These are phyloP conservation scores for Baryphthengus martii DNA, from an alignment of 2,113 vertebrate species.

Conservation along the genomic window DNA sequence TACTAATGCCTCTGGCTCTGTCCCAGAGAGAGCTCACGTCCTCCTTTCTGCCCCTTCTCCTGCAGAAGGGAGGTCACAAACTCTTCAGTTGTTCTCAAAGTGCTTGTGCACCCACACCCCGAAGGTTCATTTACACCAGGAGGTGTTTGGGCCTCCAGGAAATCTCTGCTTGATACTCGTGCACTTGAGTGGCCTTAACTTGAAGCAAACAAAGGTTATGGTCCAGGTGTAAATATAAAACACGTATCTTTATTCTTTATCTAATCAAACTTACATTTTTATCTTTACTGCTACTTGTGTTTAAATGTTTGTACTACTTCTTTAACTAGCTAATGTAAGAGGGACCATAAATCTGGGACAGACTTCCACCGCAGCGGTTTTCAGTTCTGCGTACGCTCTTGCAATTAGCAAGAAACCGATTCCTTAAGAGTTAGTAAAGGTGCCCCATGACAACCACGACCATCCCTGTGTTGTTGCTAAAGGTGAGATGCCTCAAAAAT, in stretches of 20 bases:
- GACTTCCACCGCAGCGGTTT: neutral
- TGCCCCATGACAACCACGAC: neutral
- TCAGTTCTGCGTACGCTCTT: neutral
- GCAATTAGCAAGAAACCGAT: neutral
- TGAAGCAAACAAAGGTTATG: constrained; percentile 42
- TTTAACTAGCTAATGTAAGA: constrained; percentile 37
- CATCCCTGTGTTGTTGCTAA: neutral
- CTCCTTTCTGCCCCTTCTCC: neutral
- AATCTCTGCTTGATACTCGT: neutral
- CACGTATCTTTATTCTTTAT: constrained; percentile 6
- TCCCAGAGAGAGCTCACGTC: neutral
- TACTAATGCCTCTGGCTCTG: neutral
- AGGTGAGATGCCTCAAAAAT: neutral
- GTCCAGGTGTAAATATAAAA: constrained; percentile 32
- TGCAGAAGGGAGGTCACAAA: neutral
- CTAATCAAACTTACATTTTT: constrained; percentile 53
- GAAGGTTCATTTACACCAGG: neutral
- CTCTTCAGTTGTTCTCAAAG: neutral
- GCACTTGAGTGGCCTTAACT: neutral
- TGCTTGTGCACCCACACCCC: neutral
- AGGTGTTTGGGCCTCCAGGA: constrained; percentile 39
- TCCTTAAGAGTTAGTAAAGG: neutral
- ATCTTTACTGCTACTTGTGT: constrained; percentile 64
- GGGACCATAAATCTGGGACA: constrained; percentile 1
- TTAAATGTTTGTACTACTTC: constrained; percentile 57